Evolutionary conservation across 2,797 vertebrate genomes (phyloP), one percentile per base, ranked within the genome.

Genomic region (Pangasius mekongensis): DNA sequence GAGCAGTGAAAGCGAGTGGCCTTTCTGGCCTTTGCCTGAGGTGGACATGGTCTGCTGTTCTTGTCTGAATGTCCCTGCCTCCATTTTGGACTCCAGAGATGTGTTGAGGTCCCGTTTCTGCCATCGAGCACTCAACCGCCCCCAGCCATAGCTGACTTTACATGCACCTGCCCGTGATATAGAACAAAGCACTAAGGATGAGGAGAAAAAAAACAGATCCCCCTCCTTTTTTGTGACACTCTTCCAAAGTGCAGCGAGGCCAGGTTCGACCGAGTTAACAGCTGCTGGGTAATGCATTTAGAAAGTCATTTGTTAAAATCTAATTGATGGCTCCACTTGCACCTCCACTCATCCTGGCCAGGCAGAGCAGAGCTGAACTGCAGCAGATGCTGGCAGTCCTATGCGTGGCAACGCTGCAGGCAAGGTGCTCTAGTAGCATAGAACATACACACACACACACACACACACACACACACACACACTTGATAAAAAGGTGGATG

Each of bases 271-370:
- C 92, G 93, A 95, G 95, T 96, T 96, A 95, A 94, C 94, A 95
- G 94, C 95, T 95, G 95, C 94, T 94, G 93, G 95, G 94, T 94
- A 94, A 94, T 94, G 93, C 93, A 95, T 92, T 92, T 92, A 94
- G 93, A 95, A 95, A 95, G 95, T 96, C 90, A 94, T 96, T 96
- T 96, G 95, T 96, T 96, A 95, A 96, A 95, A 95, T 94, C 94
- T 94, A 96, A 96, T 95, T 95, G 95, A 96, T 96, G 91, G 94
- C 95, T 95, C 92, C 93, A 94, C 93, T 95, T 95, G 92, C 93
- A 94, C 93, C 94, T 94, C 93, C 92, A 91, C 93, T 94, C 93
- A 93, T 69, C 5, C 66, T 89, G 92, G 92, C 90, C 93, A 94
- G 92, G 92, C 91, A 91, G 87, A 91, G 77, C 13, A 27, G 90